Evolutionary conservation across 2,888 invertebrate species (phyloP).

Genomic region (Kuschelorhynchus macadamiae): DNA sequence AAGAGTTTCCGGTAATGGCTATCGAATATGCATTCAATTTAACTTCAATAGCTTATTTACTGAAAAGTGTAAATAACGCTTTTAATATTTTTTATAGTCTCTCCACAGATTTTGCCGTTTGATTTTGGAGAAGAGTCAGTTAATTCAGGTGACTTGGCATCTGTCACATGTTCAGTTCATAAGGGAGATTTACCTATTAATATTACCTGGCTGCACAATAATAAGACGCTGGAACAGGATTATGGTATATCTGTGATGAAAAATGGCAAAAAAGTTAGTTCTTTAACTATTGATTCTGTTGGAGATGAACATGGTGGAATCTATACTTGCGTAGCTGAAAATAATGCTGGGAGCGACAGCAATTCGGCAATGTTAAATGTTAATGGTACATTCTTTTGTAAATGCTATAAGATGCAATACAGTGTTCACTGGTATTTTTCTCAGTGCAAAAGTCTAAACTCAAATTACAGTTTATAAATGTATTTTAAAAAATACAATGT

Average conservation of each 20-base stretch:
- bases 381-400: slow-evolving; percentile 72
- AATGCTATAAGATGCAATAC: neutral
- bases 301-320: slow-evolving; percentile 78
- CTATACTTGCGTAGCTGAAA: slow-evolving; percentile 83
- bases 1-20: too few relatives aligned
- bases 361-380: slow-evolving; percentile 77
- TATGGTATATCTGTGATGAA: slow-evolving; percentile 63
- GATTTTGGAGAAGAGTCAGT: slow-evolving; percentile 72
- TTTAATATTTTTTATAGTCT: slow-evolving; percentile 54
- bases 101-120: slow-evolving; percentile 74
- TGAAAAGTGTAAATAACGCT: neutral
- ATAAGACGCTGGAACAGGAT: slow-evolving; percentile 37
- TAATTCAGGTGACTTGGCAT: slow-evolving; percentile 81
- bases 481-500: too few relatives aligned
- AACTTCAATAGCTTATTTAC: too few relatives aligned
- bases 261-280: slow-evolving; percentile 71
- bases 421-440: neutral
- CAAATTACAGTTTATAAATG: neutral
- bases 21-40: too few relatives aligned
- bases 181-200: slow-evolving; percentile 81
- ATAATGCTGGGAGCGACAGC: slow-evolving; percentile 76
- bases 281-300: slow-evolving; percentile 76
- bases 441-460: slow-evolving; percentile 5
- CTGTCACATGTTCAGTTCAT: slow-evolving; percentile 77
- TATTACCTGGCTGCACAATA: slow-evolving; percentile 76